phyloP scores from a whole-genome alignment of 2,888 invertebrate genomes.

The Dendrolimus houi region DNA sequence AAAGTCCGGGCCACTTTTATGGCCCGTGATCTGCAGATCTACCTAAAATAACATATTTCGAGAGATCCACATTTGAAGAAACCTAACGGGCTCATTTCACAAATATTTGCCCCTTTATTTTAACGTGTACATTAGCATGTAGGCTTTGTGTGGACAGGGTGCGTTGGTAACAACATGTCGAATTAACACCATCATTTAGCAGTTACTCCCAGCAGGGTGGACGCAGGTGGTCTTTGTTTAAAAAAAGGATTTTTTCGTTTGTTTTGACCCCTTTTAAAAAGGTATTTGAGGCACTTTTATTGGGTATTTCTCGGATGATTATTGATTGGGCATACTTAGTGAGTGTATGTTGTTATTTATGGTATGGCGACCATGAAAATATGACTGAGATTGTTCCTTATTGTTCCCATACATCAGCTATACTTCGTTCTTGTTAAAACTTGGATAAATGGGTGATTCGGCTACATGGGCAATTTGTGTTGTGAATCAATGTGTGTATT shows the following conservation, averaged over 20 bases:
- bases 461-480: no score
- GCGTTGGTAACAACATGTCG: constrained; percentile 27
- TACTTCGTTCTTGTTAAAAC: no score
- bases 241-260: constrained; percentile 25
- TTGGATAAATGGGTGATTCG: no score
- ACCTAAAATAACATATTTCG: no score
- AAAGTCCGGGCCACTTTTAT: no score
- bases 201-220: constrained; percentile 49
- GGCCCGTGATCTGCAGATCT: no score
- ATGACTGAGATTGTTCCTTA: no score
- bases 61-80: not conserved
- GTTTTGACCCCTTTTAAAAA: constrained; percentile 8
- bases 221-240: constrained; percentile 72
- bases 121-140: constrained; percentile 45
- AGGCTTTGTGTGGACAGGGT: constrained; percentile 25
- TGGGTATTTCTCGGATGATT: constrained; percentile 13
- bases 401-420: no score
- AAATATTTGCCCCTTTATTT: constrained; percentile 50
- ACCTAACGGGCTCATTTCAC: constrained; percentile 19
- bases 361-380: no score
- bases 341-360: no score
- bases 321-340: constrained; percentile 4
- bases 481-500: no score
- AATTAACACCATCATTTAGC: constrained; percentile 68
- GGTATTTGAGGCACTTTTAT: constrained; percentile 18